Conservation (phyloP, 2,888 invertebrate species). For the Dasypogon diadema region DNA sequence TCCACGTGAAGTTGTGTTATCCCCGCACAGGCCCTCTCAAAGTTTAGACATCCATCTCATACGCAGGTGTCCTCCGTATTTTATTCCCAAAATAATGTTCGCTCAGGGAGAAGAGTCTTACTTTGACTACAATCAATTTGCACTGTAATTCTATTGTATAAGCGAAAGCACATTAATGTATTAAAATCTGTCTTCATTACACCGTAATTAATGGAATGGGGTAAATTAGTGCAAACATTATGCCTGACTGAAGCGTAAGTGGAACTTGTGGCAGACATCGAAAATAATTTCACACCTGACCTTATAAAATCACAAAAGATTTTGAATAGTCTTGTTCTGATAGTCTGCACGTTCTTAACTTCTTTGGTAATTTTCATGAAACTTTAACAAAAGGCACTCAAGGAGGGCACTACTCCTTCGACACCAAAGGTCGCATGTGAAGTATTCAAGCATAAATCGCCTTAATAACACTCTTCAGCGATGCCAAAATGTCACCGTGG, state of each 20-base stretch:
- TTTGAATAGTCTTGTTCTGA: too few species aligned
- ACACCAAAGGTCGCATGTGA: not conserved
- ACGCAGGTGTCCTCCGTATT: not conserved
- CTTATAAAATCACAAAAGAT: too few species aligned
- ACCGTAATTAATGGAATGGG: not conserved
- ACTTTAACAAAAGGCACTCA: not conserved
- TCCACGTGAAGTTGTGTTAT: not conserved
- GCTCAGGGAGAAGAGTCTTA: not conserved
- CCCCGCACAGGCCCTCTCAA: not conserved
- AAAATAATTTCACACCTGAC: too few species aligned
- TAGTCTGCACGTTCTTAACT: too few species aligned
- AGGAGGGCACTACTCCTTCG: not conserved
- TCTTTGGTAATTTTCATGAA: not conserved
- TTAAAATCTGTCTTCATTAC: not conserved
- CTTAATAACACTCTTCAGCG: not conserved
- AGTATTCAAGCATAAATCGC: conserved; percentile 1
- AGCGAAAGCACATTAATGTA: not conserved
- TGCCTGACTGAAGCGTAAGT: too few species aligned
- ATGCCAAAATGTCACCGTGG: conserved; percentile 1
- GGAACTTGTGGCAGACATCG: too few species aligned
- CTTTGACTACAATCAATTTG: not conserved
- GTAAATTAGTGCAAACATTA: not conserved
- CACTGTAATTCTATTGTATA: not conserved
- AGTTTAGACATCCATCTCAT: not conserved
- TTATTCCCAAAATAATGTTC: not conserved